Conservation (phyloP, 2,797 vertebrate species). For the Cheirogaleus major region DNA sequence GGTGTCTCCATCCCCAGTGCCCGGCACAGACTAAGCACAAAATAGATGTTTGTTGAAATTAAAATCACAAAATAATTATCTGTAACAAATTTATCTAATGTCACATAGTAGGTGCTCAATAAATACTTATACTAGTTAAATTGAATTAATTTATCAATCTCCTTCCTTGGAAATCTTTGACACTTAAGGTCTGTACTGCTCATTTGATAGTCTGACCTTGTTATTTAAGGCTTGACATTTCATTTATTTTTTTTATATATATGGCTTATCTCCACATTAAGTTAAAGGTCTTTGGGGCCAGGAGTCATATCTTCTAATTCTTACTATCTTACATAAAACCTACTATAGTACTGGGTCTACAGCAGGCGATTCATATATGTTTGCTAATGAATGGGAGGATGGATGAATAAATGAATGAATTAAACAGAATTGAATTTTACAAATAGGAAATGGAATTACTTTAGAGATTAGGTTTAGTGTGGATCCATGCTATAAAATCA, state of each 20-base stretch:
- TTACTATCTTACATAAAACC: constrained; percentile 15
- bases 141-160: not conserved
- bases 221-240: constrained; percentile 13
- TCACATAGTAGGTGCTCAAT: not conserved
- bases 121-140: not conserved
- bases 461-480: not conserved
- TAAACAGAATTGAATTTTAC: constrained; percentile 20
- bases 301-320: constrained; percentile 19
- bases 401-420: constrained; percentile 20
- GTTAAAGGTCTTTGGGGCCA: not conserved
- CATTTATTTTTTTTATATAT: constrained; percentile 12
- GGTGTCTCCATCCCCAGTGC: not conserved
- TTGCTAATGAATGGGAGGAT: not conserved
- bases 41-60: constrained; percentile 22
- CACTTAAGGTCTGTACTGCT: not conserved
- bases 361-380: not conserved
- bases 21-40: not conserved
- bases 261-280: constrained; percentile 3
- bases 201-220: not conserved
- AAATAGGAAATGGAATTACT: constrained; percentile 24
- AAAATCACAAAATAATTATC: constrained; percentile 2
- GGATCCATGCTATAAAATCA: not conserved
- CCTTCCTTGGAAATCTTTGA: constrained; percentile 1
- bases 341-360: not conserved
- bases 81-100: constrained; percentile 7